Conservation (phyloP, 2,113 vertebrate genomes). For the Mola mola region DNA sequence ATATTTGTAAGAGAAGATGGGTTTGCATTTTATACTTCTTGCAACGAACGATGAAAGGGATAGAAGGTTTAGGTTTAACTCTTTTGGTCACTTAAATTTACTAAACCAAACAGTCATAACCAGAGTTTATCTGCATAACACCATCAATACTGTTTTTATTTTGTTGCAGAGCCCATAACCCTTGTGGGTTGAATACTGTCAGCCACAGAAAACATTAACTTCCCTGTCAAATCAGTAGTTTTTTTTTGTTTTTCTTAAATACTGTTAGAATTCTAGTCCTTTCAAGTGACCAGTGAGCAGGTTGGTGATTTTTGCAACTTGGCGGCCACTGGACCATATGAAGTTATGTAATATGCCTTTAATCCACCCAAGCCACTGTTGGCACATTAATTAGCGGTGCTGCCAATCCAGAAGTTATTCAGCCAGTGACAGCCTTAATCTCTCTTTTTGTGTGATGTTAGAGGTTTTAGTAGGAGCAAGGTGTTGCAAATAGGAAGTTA, state of each 20-base stretch:
- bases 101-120: too few species aligned
- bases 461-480: background rate
- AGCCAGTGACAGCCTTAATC: slow-evolving; percentile 50
- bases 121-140: too few species aligned
- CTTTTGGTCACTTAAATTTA: background rate
- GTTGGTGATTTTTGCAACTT: slow-evolving; percentile 26
- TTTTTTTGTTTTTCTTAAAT: too few species aligned
- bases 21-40: slow-evolving; percentile 1
- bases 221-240: too few species aligned
- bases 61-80: too few species aligned
- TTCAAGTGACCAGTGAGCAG: slow-evolving; percentile 29
- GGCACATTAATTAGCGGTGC: slow-evolving; percentile 41
- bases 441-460: slow-evolving; percentile 17
- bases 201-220: too few species aligned
- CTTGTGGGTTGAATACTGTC: too few species aligned
- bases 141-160: too few species aligned
- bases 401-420: slow-evolving; percentile 55
- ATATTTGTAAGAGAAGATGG: too few species aligned
- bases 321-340: slow-evolving; percentile 16
- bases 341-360: slow-evolving; percentile 63
- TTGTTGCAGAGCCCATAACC: too few species aligned
- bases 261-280: background rate
- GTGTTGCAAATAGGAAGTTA: slow-evolving; percentile 3
- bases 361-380: slow-evolving; percentile 40
- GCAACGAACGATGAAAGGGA: background rate